Base-by-base conservation (phyloP, 2,113 vertebrate species). In the Larimichthys polyactis region DNA sequence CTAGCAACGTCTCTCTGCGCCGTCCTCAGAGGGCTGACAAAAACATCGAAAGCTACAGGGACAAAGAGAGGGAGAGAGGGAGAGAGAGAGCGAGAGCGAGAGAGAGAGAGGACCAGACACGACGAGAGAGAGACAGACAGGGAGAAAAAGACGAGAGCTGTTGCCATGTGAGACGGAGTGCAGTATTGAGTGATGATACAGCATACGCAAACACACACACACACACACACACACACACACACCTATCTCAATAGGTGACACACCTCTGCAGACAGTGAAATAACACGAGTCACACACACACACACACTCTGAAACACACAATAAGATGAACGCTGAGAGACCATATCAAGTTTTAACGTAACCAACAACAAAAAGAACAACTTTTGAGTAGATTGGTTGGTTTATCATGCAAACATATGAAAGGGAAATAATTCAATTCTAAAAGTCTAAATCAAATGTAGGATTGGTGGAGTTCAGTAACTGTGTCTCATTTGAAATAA, bases 231-330 rank as follows among this genome's bases (percentile, higher is more conserved):
- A n/a, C n/a, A 17, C 11, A 46, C 58, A 83, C 83, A 80, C 75
- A 57, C 75, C 17, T 58, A 65, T 32, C 5, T 79, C 12, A 64
- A 76, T 40, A 69, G 55, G 19, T 72, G 70, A 67, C 87, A 89
- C 89, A 79, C 85, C 90, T 90, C 40, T 70, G 5, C 36, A 22
- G 32, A n/a, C 36, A 11, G 62, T 54, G 49, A n/a, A 36, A 69
- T 19, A 68, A 46, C 36, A 48, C 24, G 46, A 14, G 54, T 48
- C 22, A 46, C 36, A 71, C 24, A 27, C n/a, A n/a, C n/a, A n/a
- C 22, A 58, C 14, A 58, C 55, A 15, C 16, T 6, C 19, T 16
- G 7, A 43, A 4, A 49, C 20, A 43, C 20, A 79, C 19, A 49
- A 20, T 24, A 12, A 11, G 10, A 51, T 49, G 14, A 63, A 48